These are phyloP conservation scores for Eubasilissa splendida DNA, from an alignment of 2,888 invertebrate species.

Conservation along the genomic window DNA sequence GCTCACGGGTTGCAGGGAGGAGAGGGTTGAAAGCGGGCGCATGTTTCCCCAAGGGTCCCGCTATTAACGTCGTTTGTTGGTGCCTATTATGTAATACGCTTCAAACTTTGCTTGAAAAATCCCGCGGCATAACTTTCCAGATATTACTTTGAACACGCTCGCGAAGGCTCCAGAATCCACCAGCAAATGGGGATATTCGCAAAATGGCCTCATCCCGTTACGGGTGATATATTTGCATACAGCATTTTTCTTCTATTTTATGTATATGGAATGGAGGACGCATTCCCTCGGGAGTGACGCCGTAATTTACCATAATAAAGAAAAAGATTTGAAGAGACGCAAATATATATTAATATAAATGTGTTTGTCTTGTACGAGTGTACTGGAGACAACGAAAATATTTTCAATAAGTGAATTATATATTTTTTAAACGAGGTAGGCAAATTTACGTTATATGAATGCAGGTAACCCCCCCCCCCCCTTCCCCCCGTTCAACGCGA, in stretches of 20 bases:
- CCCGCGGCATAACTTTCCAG: slow-evolving; percentile 36
- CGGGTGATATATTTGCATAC: slow-evolving; percentile 17
- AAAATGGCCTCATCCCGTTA: slow-evolving; percentile 17
- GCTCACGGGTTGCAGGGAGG: not conserved
- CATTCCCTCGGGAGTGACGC: not conserved
- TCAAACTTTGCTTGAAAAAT: slow-evolving; percentile 43
- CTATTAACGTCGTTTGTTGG: slow-evolving; percentile 49
- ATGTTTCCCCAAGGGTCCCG: slow-evolving; percentile 14
- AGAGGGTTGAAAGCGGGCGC: slow-evolving; percentile 18
- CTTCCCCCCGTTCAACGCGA: no score
- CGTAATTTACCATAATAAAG: slow-evolving; percentile 1
- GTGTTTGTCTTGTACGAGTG: no score
- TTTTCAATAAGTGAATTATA: no score
- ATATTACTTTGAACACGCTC: slow-evolving; percentile 38
- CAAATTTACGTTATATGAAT: no score
- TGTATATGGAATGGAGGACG: not conserved
- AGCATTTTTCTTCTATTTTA: slow-evolving; percentile 6
- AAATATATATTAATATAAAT: no score
- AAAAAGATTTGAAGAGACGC: not conserved
- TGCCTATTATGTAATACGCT: slow-evolving; percentile 39
- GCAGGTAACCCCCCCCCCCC: no score
- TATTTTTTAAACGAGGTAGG: no score
- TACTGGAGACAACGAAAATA: no score
- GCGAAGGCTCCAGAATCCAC: not conserved
- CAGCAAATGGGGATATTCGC: not conserved